Percentiles rank a stretch among this genome's conserved stretches.
These are phyloP conservation scores for Erinaceus europaeus DNA, from an alignment of 2,113 vertebrate genomes.

Conservation along the genomic window DNA sequence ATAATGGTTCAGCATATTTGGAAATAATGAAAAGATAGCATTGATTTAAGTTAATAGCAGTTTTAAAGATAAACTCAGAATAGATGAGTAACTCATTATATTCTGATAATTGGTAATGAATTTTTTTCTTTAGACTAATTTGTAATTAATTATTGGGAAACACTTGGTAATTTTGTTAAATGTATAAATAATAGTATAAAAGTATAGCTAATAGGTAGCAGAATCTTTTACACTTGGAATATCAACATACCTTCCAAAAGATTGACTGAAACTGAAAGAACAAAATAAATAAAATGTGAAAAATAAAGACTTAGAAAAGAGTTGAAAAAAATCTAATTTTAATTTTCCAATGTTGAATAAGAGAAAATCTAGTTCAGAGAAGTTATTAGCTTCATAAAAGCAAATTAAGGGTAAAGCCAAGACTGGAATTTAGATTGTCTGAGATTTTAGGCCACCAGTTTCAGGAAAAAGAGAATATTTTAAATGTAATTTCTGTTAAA, in stretches of 20 bases:
- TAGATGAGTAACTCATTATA: background rate
- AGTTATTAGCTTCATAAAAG: background rate
- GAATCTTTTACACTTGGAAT: background rate
- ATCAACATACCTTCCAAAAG: background rate
- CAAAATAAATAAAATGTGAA: background rate
- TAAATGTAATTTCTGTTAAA: background rate
- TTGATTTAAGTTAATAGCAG: background rate
- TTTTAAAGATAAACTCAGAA: background rate
- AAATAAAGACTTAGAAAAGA: background rate
- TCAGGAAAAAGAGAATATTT: background rate
- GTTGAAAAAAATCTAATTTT: background rate
- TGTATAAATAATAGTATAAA: conserved; percentile 4
- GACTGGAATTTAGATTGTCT: background rate
- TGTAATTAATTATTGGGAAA: background rate
- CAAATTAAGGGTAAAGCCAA: background rate
- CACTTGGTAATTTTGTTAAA: background rate
- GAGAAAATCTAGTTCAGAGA: background rate
- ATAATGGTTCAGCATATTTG: conserved; percentile 17
- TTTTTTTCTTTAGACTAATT: background rate
- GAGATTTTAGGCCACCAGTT: background rate
- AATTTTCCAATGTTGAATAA: background rate
- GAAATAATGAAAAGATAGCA: background rate
- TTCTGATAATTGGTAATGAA: background rate
- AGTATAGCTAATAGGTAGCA: background rate
- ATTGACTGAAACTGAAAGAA: background rate